phyloP scores from a whole-genome alignment of 2,888 invertebrate genomes.

The Leucophora obtusa region DNA sequence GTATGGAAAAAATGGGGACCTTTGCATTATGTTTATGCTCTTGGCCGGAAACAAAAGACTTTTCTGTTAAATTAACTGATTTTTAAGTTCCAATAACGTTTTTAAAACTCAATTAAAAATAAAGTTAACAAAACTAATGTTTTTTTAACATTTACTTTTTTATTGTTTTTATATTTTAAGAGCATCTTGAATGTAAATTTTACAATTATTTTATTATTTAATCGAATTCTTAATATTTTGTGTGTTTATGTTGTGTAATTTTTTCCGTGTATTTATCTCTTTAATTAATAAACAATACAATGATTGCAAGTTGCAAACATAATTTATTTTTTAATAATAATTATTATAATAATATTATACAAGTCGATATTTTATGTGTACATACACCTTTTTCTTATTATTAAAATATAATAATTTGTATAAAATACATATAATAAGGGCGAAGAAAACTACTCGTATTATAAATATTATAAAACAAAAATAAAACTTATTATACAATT shows the following conservation, averaged over 20 bases:
- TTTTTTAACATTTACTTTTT: slow-evolving; percentile 55
- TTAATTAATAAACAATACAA: slow-evolving; percentile 57
- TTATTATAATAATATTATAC: slow-evolving; percentile 7
- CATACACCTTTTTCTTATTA: not conserved
- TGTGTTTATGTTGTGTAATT: slow-evolving; percentile 26
- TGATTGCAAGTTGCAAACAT: slow-evolving; percentile 42
- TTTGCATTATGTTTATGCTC: too few species aligned
- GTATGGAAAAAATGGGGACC: too few species aligned
- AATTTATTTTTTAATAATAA: slow-evolving; percentile 36
- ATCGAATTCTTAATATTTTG: slow-evolving; percentile 45
- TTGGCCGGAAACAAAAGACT: too few species aligned
- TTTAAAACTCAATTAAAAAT: too few species aligned
- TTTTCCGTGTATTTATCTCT: slow-evolving; percentile 26
- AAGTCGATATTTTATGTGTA: slow-evolving; percentile 13
- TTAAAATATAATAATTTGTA: too few species aligned
- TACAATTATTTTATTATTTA: slow-evolving; percentile 51
- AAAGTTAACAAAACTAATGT: too few species aligned
- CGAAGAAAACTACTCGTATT: too few species aligned
- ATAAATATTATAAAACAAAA: slow-evolving; percentile 27
- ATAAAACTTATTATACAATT: slow-evolving; percentile 70
- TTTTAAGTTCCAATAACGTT: too few species aligned
- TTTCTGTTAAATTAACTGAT: too few species aligned
- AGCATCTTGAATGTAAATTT: slow-evolving; percentile 60
- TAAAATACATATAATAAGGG: not conserved
- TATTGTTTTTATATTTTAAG: slow-evolving; percentile 58